Base-by-base conservation (phyloP, 1,140 invertebrate genomes). In the Hermetia illucens region DNA sequence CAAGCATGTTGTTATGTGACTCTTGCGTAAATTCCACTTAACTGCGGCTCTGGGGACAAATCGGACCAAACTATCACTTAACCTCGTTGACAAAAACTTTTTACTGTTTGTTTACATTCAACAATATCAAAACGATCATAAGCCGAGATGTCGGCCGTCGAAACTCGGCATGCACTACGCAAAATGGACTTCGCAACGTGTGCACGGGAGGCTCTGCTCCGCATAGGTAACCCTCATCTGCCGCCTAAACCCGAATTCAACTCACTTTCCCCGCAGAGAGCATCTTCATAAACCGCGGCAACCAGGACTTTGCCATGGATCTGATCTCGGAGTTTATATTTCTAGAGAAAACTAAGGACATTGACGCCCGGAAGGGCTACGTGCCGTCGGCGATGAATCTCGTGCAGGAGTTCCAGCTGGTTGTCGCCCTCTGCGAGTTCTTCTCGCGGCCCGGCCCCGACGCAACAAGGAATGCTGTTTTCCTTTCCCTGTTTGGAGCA, bases 251-350 rank as follows among this genome's bases (percentile, higher is more conserved):
- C 25, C 6, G 6, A n/a, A 36, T 1, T 9, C 1, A 38, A 13
- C 4, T 12, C 16, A 17, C 31, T 9, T 6, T 35, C 15, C 19
- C 21, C 13, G 39, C 40, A 53, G 50, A 57, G 34, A 46, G 36
- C 12, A 40, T 56, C 2, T 48, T 59, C 17, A 48, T 47, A 15
- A 57, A 41, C 30, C 43, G 51, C 32, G 50, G 43, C 22, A 60
- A 55, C 40, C 49, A 51, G 29, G 66, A 68, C 41, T 52, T 66
- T 39, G 75, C 77, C 19, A 71, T 81, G 60, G 80, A 85, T 44
- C 63, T 88, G 17, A 85, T 86, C 59, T 71, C 79, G 3, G 82
- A 86, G 53, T 85, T 83, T 58, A 71, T 88, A 17, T 88, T 88
- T 49, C 76, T 76, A 35, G 82, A 88, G 57, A 68, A 75, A 1